phyloP scores from a whole-genome alignment of 2,888 invertebrate genomes.

The Apodemia duryi region DNA sequence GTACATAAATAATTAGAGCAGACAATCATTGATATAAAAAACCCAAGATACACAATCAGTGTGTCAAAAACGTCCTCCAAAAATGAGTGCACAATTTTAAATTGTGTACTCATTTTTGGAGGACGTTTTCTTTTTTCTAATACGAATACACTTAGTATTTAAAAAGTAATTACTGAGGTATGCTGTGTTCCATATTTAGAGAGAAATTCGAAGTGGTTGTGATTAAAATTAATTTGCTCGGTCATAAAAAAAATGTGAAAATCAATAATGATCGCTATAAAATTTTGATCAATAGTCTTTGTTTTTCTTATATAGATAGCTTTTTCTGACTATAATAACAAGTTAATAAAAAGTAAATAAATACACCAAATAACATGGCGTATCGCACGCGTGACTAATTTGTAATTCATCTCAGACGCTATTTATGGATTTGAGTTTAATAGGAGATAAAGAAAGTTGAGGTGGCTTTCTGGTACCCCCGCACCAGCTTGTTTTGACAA shows the following conservation, averaged over 20 bases:
- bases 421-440: background rate
- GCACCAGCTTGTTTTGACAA: no score
- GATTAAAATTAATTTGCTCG: slow-evolving; percentile 45
- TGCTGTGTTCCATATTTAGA: background rate
- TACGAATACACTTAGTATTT: background rate
- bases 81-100: no score
- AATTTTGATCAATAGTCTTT: background rate
- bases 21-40: no score
- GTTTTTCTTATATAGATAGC: background rate
- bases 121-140: background rate
- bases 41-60: no score
- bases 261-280: background rate
- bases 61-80: no score
- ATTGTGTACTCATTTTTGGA: no score
- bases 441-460: background rate
- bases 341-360: slow-evolving; percentile 7
- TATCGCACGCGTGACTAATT: slow-evolving; percentile 48
- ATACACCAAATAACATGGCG: slow-evolving; percentile 32
- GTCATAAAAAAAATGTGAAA: background rate
- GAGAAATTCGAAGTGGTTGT: slow-evolving; percentile 39
- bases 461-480: background rate
- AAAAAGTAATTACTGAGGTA: background rate
- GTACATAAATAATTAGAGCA: no score
- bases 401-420: slow-evolving; percentile 35
- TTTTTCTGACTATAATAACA: background rate